Evolutionary conservation across 2,888 invertebrate species (phyloP), one percentile per base, ranked within the genome.

Genomic region (Laothoe populi): DNA sequence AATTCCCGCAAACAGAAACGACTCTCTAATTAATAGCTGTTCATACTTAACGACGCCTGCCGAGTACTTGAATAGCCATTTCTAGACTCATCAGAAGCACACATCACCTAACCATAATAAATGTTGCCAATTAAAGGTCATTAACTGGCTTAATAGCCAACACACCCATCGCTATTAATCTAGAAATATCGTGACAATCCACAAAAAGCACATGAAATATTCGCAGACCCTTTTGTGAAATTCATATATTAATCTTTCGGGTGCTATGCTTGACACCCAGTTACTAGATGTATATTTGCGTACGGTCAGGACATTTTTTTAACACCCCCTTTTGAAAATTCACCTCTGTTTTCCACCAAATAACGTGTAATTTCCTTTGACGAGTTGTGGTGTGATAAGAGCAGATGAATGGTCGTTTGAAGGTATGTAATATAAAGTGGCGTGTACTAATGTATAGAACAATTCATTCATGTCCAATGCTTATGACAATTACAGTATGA

Each of bases 211-310:
- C 65, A 62, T 68, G 58, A 74, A 73, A 72, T 74, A 73, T 74
- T 68, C 65, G 61, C 45, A 48, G 64, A 65, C 61, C 65, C 63
- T 59, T 71, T 75, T 73, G 63, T 71, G 68, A 70, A 72, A 66
- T 74, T 70, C 66, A 70, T 64, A 61, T 70, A 77, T 75, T 74
- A 79, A 78, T 79, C 77, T 75, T 73, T 71, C 66, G 67, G 70
- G 66, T 71, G 70, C 74, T 72, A 66, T 64, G 62, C 66, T 65
- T 63, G 70, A 75, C 77, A 72, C 62, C 70, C 66, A 67, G 68
- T 70, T 70, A 70, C 67, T 65, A 66, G 59, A 70, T 76, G 78
- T 77, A 65, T 72, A 79, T 75, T 48, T 61, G 59, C 60, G 63
- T 69, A 64, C 67, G 64, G 63, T 60, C 59, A 59, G 59, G 61